Evolutionary conservation across 2,113 vertebrate species (phyloP).

Genomic region (Herpetotheres cachinnans): DNA sequence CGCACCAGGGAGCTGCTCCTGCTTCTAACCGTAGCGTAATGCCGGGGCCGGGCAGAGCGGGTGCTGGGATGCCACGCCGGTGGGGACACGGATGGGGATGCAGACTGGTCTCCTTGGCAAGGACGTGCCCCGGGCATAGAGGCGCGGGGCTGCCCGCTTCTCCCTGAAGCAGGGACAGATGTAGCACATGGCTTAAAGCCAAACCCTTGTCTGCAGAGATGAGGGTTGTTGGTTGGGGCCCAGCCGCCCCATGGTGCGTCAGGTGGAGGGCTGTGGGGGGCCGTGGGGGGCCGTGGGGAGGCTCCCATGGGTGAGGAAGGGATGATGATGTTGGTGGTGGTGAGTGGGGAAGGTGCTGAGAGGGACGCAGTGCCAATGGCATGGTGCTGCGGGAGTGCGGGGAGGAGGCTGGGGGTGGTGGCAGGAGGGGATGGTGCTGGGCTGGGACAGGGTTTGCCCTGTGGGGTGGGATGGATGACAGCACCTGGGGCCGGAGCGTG

Average conservation of each 20-base stretch:
- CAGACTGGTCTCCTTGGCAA: background rate
- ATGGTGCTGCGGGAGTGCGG: background rate
- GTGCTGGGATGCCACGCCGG: background rate
- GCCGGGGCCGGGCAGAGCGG: background rate
- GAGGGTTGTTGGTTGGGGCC: background rate
- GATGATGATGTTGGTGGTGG: background rate
- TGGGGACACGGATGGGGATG: background rate
- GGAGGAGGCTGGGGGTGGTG: background rate
- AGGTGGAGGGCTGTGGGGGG: background rate
- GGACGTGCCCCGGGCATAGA: background rate
- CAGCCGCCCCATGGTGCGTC: background rate
- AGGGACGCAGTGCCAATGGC: background rate
- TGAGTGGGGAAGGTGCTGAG: slow-evolving; percentile 1
- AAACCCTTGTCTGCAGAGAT: background rate
- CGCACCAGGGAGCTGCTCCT: background rate
- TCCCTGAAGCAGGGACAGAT: background rate
- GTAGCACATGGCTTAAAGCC: background rate
- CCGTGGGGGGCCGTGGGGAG: background rate
- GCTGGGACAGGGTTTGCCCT: background rate
- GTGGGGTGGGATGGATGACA: background rate
- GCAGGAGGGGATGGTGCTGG: background rate
- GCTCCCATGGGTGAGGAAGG: background rate
- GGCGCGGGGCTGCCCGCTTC: background rate
- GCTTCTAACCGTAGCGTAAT: background rate
- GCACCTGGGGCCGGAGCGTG: background rate